phyloP scores from a whole-genome alignment of 2,888 invertebrate species.

The Periphyllus acericola region DNA sequence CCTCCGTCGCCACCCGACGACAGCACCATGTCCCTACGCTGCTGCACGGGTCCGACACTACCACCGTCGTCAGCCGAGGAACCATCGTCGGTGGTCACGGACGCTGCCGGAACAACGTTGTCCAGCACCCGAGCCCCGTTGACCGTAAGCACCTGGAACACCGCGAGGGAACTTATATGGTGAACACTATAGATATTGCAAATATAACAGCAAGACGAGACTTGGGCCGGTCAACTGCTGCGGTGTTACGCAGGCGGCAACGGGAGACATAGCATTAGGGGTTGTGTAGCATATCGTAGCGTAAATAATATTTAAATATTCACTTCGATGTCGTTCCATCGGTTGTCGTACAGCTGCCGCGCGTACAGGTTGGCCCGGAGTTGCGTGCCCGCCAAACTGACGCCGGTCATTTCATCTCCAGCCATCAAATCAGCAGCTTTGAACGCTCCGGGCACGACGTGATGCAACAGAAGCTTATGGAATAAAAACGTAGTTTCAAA shows the following conservation, averaged over 20 bases:
- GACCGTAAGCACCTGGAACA: slow-evolving; percentile 78
- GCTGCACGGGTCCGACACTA: neutral
- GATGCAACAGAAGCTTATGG: slow-evolving; percentile 81
- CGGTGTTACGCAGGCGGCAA: neutral
- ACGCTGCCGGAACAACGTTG: slow-evolving; percentile 76
- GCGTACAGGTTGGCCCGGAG: slow-evolving; percentile 86
- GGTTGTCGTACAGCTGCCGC: slow-evolving; percentile 79
- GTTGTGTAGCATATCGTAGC: neutral
- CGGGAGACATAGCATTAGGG: neutral
- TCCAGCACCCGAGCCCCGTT: slow-evolving; percentile 84
- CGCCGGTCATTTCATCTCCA: slow-evolving; percentile 91
- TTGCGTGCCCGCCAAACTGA: slow-evolving; percentile 87
- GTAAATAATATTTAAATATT: slow-evolving; percentile 63
- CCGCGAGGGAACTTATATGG: no score
- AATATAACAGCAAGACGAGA: no score
- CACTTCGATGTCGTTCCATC: slow-evolving; percentile 87
- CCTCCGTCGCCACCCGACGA: neutral
- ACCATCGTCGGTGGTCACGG: neutral
- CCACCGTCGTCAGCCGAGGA: neutral
- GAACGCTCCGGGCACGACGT: slow-evolving; percentile 87
- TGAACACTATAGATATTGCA: no score
- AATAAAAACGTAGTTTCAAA: neutral
- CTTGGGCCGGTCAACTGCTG: neutral
- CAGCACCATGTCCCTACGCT: slow-evolving; percentile 39
- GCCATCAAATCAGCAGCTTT: slow-evolving; percentile 74